Conservation (phyloP, 2,113 vertebrate species). For the Onychostruthus taczanowskii region DNA sequence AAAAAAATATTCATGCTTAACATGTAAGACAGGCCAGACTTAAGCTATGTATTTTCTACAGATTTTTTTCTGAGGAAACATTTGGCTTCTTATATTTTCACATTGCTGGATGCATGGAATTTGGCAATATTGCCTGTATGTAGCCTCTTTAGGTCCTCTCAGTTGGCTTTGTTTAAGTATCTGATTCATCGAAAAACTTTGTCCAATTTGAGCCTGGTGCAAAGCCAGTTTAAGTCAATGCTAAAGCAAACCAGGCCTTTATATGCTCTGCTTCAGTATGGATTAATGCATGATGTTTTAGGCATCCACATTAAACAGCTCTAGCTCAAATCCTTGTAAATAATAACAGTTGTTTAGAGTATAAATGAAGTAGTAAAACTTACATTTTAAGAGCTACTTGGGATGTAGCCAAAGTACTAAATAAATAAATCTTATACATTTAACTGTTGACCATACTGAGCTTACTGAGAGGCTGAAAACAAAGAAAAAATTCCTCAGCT, state of each 20-base stretch:
- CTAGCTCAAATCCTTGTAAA: constrained; percentile 13
- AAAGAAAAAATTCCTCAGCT: neutral
- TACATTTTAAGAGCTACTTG: constrained; percentile 17
- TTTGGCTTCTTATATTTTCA: neutral
- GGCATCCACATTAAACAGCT: neutral
- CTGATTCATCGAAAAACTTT: neutral
- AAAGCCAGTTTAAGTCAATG: neutral
- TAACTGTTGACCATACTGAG: neutral
- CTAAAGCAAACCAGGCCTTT: neutral
- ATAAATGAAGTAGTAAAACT: constrained; percentile 23
- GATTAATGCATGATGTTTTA: neutral
- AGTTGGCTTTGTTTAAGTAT: neutral
- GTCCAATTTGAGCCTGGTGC: neutral
- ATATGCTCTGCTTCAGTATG: neutral
- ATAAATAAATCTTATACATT: neutral
- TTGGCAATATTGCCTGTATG: neutral
- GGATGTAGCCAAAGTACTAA: neutral
- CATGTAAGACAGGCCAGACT: neutral
- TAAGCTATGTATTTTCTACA: neutral
- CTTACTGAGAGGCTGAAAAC: neutral
- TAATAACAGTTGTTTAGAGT: constrained; percentile 1
- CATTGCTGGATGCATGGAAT: neutral
- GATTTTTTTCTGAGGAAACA: neutral
- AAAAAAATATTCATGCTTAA: neutral
- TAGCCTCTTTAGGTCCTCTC: neutral